Percentiles rank a stretch among this genome's conserved stretches.
phyloP scores from a whole-genome alignment of 2,888 invertebrate species.

The Diplazon laetatorius region DNA sequence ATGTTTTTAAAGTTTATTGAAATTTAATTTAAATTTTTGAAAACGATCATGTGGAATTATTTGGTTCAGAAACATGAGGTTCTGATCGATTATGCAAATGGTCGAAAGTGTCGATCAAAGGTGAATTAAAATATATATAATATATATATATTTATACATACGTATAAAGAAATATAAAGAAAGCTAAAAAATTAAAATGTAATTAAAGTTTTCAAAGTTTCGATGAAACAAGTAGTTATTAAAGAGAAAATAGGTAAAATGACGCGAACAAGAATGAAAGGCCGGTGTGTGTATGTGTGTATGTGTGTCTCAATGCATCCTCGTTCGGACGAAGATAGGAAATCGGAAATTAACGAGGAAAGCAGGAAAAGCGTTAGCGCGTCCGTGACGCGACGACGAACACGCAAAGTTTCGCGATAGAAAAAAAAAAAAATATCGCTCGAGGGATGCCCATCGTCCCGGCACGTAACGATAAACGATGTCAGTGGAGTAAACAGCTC shows the following conservation, averaged over 20 bases:
- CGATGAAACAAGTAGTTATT: conserved; percentile 2
- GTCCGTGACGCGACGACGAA: conserved; percentile 43
- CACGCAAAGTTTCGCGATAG: conserved; percentile 45
- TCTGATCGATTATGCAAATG: background rate
- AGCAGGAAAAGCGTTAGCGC: conserved; percentile 57
- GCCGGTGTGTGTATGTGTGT: background rate
- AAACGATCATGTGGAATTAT: background rate
- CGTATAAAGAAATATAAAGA: conserved; percentile 1
- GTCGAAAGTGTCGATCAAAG: background rate
- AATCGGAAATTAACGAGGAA: conserved; percentile 58
- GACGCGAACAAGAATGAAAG: conserved; percentile 31
- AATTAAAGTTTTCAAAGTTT: conserved; percentile 6
- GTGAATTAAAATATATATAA: too few relatives aligned
- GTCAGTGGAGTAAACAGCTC: conserved; percentile 63
- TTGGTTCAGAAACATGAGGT: background rate
- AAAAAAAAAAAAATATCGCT: conserved; percentile 50
- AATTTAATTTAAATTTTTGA: too few relatives aligned
- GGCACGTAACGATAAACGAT: conserved; percentile 61
- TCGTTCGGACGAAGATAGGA: conserved; percentile 42
- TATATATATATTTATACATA: too few relatives aligned
- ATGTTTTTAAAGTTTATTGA: too few relatives aligned
- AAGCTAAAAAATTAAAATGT: background rate
- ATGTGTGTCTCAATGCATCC: background rate
- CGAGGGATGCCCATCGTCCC: conserved; percentile 53
- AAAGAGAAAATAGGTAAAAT: conserved; percentile 34